These are phyloP conservation scores for Notarius quadriscutis DNA, from an alignment of 2,113 vertebrate genomes.

Conservation along the genomic window DNA sequence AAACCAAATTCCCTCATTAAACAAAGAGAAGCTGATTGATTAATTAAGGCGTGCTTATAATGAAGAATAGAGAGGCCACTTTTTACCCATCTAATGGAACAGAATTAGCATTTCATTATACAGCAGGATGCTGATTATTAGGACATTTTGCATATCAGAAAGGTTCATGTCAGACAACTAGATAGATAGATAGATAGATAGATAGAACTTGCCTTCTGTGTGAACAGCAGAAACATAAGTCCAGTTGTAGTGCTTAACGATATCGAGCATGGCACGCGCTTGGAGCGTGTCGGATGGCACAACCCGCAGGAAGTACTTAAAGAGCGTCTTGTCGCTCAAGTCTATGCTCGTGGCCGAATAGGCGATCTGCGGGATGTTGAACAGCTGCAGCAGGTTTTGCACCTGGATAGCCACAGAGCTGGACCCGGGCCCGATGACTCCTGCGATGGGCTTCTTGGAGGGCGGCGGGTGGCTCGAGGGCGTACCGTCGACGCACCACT, in stretches of 20 bases:
- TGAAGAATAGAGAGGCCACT: conserved; percentile 37
- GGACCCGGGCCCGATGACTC: conserved; percentile 97
- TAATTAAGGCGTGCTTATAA: conserved; percentile 52
- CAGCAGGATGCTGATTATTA: conserved; percentile 31
- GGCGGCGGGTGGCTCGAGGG: conserved; percentile 77
- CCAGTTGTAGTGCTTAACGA: conserved; percentile 98
- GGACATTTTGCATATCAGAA: conserved; percentile 17
- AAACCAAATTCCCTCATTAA: conserved; percentile 42
- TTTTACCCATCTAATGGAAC: conserved; percentile 53
- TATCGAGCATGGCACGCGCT: conserved; percentile 95
- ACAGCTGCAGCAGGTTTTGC: conserved; percentile 95
- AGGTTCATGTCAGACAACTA: not conserved
- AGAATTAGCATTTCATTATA: conserved; percentile 55
- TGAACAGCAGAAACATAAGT: conserved; percentile 98
- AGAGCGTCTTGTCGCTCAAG: conserved; percentile 96
- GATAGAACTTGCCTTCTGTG: conserved; percentile 86
- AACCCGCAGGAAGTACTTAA: conserved; percentile 96
- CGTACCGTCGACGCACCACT: conserved; percentile 87
- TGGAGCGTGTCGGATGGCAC: conserved; percentile 96
- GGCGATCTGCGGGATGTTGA: conserved; percentile 98
- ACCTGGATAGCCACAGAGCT: conserved; percentile 99
- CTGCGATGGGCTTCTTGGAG: conserved; percentile 92
- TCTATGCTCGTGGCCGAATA: conserved; percentile 98
- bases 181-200: not conserved
- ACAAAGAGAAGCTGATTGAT: conserved; percentile 48